A percentile compares a stretch with the other conserved stretches of the same genome.
Conservation (phyloP, 1,140 invertebrate species). For the Eueides isabella region DNA sequence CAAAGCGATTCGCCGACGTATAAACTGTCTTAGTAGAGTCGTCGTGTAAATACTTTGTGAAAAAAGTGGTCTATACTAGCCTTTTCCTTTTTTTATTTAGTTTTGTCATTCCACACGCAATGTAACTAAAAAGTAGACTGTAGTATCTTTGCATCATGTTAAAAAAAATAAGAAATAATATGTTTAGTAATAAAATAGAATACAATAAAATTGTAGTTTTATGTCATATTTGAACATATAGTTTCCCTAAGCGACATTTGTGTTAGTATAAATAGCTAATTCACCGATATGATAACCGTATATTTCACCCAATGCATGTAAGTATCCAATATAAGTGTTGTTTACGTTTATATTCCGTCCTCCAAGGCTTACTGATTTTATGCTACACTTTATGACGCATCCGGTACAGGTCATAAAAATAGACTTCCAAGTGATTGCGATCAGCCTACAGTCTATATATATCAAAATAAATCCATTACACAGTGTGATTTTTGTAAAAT, state of each 20-base stretch:
- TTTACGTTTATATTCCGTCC: constrained; percentile 73
- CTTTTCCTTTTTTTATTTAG: no score
- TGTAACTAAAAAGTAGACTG: no score
- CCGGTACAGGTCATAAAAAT: constrained; percentile 74
- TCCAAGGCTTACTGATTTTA: constrained; percentile 72
- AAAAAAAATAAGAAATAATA: no score
- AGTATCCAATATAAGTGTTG: constrained; percentile 71
- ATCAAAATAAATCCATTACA: constrained; percentile 71
- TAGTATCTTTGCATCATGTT: no score
- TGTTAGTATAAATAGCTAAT: neutral
- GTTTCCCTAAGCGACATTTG: neutral
- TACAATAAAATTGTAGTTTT: no score
- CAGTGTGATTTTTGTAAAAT: constrained; percentile 35
- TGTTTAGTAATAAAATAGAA: no score
- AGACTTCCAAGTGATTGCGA: constrained; percentile 71
- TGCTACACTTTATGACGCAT: constrained; percentile 71
- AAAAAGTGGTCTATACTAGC: no score
- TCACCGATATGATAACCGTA: neutral
- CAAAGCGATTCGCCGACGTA: no score
- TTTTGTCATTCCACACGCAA: no score
- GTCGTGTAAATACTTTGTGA: no score
- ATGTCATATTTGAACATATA: neutral
- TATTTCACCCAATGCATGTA: constrained; percentile 34
- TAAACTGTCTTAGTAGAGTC: no score
- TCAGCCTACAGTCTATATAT: constrained; percentile 64